These are phyloP conservation scores for Lamellibrachia columna DNA, from an alignment of 2,888 invertebrate species.

Conservation along the genomic window DNA sequence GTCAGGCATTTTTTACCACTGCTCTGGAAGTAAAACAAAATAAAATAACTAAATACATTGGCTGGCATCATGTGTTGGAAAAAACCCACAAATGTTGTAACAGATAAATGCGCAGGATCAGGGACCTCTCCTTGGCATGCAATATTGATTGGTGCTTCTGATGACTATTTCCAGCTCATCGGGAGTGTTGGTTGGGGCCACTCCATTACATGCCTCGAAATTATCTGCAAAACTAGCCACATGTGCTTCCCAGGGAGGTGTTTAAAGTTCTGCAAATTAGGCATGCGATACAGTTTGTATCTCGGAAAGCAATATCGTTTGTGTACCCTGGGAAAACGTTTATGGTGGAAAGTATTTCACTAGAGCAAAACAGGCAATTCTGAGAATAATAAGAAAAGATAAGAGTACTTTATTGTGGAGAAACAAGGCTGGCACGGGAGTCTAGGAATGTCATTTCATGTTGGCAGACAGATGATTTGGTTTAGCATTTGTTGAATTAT, in stretches of 20 bases:
- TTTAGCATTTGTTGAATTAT: neutral
- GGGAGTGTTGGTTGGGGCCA: neutral
- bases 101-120: neutral
- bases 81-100: neutral
- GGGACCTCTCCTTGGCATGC: neutral
- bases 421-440: neutral
- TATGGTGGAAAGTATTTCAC: neutral
- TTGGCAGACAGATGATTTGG: neutral
- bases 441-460: neutral
- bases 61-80: neutral
- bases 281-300: constrained; percentile 12
- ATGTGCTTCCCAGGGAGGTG: neutral
- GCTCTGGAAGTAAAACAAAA: neutral
- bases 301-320: neutral
- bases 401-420: neutral
- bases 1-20: neutral
- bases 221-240: constrained; percentile 11
- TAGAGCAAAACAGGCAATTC: neutral
- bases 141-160: constrained; percentile 3
- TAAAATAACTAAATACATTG: neutral
- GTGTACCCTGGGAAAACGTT: neutral
- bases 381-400: neutral
- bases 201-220: neutral
- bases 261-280: neutral
- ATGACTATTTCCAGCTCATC: neutral